Base-by-base conservation (phyloP, 2,113 vertebrate species). In the Paramisgurnus dabryanus region DNA sequence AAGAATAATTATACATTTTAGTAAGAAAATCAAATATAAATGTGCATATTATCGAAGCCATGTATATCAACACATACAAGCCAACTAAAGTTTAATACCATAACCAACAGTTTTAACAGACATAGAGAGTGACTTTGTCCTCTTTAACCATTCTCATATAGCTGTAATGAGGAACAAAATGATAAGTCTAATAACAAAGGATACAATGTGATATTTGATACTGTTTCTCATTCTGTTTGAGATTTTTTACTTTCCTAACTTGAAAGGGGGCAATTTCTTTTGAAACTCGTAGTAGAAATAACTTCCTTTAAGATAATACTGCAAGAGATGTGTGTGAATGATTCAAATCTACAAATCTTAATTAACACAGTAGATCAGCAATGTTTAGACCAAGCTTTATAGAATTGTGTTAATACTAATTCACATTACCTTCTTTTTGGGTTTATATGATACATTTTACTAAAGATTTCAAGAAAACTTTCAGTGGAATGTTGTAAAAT, bases 1-100 rank as follows among this genome's bases (percentile, higher is more conserved):
- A 87, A 79, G 77, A 82, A 87, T 87, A 87, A 76, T 86, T 78
- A 83, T 80, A 86, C 79, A 85, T 69, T 87, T 87, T 82, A 84
- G 78, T 85, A 76, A 81, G 79, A 85, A 84, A 85, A 83, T 82
- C 63, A 83, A 84, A 86, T 85, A 86, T 83, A 82, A 83, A 80
- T 84, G 82, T 78, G 76, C 65, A 80, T 67, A 81, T 82, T 68
- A 50, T 50, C 53, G 74, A 55, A 87, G 84, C 71, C 84, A 82
- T 47, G 27, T 34, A 79, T 80, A 80, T 81, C 73, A 84, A 67
- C 76, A 74, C 77, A 13, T 60, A 83, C 72, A 80, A 80, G 80
- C 65, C 22, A 75, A 73, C 64, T 76, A 64, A 77, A 83, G 13
- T 70, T 80, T 76, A 27, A 80, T 76, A 61, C 67, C 71, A 73